Evolutionary conservation across 2,113 vertebrate species (phyloP), one percentile per base, ranked within the genome.

Genomic region (Boleophthalmus pectinirostris): DNA sequence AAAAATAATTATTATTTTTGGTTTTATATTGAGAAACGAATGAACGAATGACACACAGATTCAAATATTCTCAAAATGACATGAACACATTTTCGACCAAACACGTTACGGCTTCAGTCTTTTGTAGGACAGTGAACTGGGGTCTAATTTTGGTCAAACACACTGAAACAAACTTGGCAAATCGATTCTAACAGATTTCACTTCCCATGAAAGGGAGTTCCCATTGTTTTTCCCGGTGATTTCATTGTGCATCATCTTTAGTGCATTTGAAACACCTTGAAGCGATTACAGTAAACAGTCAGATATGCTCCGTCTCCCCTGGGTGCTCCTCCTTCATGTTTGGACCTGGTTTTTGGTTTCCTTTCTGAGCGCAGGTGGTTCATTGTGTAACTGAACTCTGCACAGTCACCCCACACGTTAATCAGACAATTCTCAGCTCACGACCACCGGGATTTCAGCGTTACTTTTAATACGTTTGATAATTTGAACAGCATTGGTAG

Each of bases 311-410:
- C 1, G 60, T 53, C 15, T 54, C 51, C 51, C 51, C 11, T 54
- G 51, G 18, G 51, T 54, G 51, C 51, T n/a, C 51, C 51, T 54
- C 51, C 51, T 21, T 38, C 9, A 51, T 23, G 51, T 73, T 33
- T 21, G 2, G 54, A 53, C 15, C 15, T 29, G 16, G 43, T 33
- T 15, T 2, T 35, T 20, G 77, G 70, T 70, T 21, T 23, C 2
- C 2, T 25, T 58, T 5, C 49, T 58, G 7, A 68, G 75, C 43
- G 84, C 87, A 85, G 87, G 75, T 87, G 82, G 70, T 51, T 71
- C 45, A 66, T 49, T 1, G 47, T 75, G 79, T 82, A 85, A 75
- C 61, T 20, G 73, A 53, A 72, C 82, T 78, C 76, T 33, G 61
- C n/a, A 58, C 72, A 51, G 71, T 80, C 82, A 35, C 80, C 56